Percentiles rank a stretch among this genome's conserved stretches.
These are phyloP conservation scores for Psittacula cyanocephala DNA, from an alignment of 2,113 vertebrate species.

Conservation along the genomic window DNA sequence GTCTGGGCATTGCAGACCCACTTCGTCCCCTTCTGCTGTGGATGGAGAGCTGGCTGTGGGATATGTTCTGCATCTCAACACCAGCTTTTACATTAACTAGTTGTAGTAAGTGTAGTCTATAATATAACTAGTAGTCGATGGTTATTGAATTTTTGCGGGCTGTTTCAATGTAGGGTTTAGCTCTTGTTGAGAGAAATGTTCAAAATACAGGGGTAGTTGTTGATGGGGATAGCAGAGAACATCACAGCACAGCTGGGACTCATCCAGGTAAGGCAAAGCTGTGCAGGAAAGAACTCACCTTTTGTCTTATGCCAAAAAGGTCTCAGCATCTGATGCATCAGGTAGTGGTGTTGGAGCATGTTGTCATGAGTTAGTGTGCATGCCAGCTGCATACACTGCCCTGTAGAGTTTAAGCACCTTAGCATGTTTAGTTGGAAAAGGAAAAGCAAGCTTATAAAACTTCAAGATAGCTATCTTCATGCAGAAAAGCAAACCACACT, in stretches of 20 bases:
- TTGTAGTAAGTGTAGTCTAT: not conserved
- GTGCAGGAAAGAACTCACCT: not conserved
- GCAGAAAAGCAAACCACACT: not conserved
- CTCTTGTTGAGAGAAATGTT: not conserved
- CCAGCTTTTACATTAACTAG: not conserved
- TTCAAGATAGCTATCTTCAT: not conserved
- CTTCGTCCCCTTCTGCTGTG: not conserved
- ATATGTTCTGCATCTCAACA: not conserved
- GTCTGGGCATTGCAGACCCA: not conserved
- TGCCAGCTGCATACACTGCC: not conserved
- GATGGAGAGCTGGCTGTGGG: not conserved
- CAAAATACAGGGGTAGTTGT: not conserved
- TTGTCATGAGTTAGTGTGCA: not conserved
- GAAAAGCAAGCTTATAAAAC: not conserved
- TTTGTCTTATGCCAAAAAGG: not conserved
- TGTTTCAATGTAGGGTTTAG: not conserved
- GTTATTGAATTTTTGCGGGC: not conserved
- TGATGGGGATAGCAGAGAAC: not conserved
- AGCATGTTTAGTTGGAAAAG: not conserved
- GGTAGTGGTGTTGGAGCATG: rapidly evolving
- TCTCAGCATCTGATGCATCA: not conserved
- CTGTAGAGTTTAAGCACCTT: not conserved
- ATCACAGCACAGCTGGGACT: not conserved
- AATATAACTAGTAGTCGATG: rapidly evolving
- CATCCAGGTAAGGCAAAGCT: not conserved